Base-by-base conservation (phyloP, 23 tunicate species). In the Trididemnum clinides region DNA sequence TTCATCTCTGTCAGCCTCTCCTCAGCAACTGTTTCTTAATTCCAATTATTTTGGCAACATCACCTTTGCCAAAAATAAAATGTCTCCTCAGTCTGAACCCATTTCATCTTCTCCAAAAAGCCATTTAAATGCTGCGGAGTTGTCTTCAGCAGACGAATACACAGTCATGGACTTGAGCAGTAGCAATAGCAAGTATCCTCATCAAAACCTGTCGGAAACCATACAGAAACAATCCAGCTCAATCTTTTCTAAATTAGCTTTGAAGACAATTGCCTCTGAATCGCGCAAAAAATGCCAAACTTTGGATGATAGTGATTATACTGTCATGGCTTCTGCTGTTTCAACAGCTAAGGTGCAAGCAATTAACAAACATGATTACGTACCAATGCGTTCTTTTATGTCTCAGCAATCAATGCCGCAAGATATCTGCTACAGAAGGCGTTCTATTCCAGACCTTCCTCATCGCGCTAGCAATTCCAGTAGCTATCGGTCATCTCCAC, bases 1-100 rank as follows among this genome's bases (percentile, higher is more conserved):
- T 19, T 92, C 91, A 0, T 83, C 88, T 50, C 32, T 83, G 26
- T 92, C 97, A 30, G 78, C 82, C 1, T 92, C 91, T 38, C 88
- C 90, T 2, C 88, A 82, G 3, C 79, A 71, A 34, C 54, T 25
- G 5, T 23, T 66, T 33, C 12, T 5, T 36, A 37, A n/a, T 73
- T 15, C 7, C 37, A 29, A 31, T 10, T 15, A 10, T 44, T 44
- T 15, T 7, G 7, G 12, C 7, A 3, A 10, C 37, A 15, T 5
- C 6, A 66, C 37, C 37, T 21, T 26, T 5, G 69, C 21, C 6
- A 3, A 66, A 29, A 30, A 23, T 29, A 66, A 23, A 6, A 51
- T 72, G 50, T 87, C 51, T 2, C 26, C 25, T 0, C 33, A 64
- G 28, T 51, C 32, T 36, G 57, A 81, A 18, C 81, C 82, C 26